Percentiles rank a stretch among this genome's conserved stretches.
Conservation (phyloP, 2,797 vertebrate genomes). For the Taenioides sp. region DNA sequence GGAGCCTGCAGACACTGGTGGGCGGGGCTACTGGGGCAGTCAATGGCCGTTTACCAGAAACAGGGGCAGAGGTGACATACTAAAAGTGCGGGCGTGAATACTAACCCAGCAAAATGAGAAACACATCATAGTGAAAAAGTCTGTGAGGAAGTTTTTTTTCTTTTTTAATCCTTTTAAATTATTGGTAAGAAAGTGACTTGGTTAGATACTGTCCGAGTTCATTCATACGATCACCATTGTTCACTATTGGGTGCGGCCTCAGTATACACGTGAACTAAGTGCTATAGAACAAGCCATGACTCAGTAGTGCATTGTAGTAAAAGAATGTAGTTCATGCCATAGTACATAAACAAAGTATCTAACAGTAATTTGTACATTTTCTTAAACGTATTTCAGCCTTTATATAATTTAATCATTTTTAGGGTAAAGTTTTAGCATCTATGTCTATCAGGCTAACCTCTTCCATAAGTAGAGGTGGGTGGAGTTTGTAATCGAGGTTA, state of each 20-base stretch:
- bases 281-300: background rate
- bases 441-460: too few relatives aligned
- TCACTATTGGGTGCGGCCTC: background rate
- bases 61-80: constrained; percentile 57
- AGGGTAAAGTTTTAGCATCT: too few relatives aligned
- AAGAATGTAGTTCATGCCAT: background rate
- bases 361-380: too few relatives aligned
- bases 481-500: too few relatives aligned
- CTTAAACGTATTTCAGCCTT: too few relatives aligned
- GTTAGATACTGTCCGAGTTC: background rate
- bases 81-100: constrained; percentile 26
- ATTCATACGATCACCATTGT: background rate
- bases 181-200: background rate
- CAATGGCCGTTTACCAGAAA: constrained; percentile 76
- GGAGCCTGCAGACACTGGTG: constrained; percentile 54
- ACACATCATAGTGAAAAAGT: constrained; percentile 35
- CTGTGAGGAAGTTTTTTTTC: constrained; percentile 51
- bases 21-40: constrained; percentile 73
- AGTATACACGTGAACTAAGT: background rate
- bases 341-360: too few relatives aligned
- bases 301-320: background rate
- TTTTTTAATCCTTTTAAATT: background rate
- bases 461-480: too few relatives aligned
- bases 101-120: constrained; percentile 5
- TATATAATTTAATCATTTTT: too few relatives aligned